Percentiles rank a stretch among this genome's conserved stretches.
phyloP scores from a whole-genome alignment of 35 echinoderm and acorn worm species.

The Stichopus chloronotus region DNA sequence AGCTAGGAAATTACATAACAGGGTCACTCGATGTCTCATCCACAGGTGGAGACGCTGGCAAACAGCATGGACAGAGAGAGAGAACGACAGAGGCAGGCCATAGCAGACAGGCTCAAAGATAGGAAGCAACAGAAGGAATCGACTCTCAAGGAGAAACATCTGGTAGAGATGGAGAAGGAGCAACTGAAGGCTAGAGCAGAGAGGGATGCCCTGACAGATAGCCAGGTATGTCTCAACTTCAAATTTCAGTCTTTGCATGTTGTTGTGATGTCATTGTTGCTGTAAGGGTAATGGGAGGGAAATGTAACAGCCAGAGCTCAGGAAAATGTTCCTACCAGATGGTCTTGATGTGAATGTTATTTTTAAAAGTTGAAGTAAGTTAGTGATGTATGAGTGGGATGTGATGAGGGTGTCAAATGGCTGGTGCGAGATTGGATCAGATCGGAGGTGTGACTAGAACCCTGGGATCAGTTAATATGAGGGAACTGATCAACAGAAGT shows the following conservation, averaged over 20 bases:
- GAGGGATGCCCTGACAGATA: slow-evolving; percentile 73
- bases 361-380: no score
- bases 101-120: slow-evolving; percentile 81
- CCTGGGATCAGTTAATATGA: no score
- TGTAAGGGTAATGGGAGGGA: neutral
- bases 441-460: no score
- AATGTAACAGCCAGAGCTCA: neutral
- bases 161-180: slow-evolving; percentile 72
- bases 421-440: no score
- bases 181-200: slow-evolving; percentile 73
- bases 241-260: neutral
- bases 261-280: neutral
- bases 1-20: no score
- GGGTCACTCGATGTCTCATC: neutral
- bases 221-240: slow-evolving; percentile 61
- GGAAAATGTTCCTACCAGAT: no score
- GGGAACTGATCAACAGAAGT: no score
- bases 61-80: slow-evolving; percentile 84
- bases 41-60: slow-evolving; percentile 79
- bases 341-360: no score
- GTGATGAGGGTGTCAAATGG: no score
- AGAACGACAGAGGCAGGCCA: slow-evolving; percentile 66
- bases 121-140: slow-evolving; percentile 64
- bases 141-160: slow-evolving; percentile 76
- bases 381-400: no score